Percentiles rank a stretch among this genome's conserved stretches.
phyloP scores from a whole-genome alignment of 2,888 invertebrate species.

The Caenorhabditis sp. region DNA sequence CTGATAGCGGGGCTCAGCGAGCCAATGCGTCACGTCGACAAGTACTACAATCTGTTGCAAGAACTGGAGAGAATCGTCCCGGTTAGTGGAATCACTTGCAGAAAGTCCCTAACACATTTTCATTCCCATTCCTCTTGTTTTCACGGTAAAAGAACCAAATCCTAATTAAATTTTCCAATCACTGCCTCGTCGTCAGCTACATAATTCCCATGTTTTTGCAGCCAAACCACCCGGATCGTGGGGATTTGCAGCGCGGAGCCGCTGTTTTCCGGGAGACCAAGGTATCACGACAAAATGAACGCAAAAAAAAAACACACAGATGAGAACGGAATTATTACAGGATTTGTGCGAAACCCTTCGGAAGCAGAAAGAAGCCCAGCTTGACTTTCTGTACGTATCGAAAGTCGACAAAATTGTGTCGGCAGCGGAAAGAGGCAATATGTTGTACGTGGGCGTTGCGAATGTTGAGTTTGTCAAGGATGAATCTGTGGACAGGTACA shows the following conservation, averaged over 20 bases:
- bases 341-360: conserved; percentile 89
- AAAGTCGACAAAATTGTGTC: conserved; percentile 93
- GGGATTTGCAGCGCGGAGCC: conserved; percentile 95
- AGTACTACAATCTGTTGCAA: conserved; percentile 89
- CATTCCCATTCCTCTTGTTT: neutral
- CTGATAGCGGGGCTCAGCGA: conserved; percentile 93
- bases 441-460: conserved; percentile 82
- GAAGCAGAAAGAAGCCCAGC: conserved; percentile 93
- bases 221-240: conserved; percentile 94
- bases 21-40: conserved; percentile 94
- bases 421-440: conserved; percentile 83
- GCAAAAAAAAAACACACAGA: neutral
- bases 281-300: conserved; percentile 81
- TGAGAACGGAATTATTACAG: conserved; percentile 82
- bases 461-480: conserved; percentile 84
- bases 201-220: conserved; percentile 60
- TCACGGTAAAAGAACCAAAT: too few species aligned
- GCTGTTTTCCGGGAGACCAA: conserved; percentile 95
- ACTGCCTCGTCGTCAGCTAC: too few species aligned
- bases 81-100: conserved; percentile 73
- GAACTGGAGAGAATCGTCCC: conserved; percentile 95
- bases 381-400: conserved; percentile 91
- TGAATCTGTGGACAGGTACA: conserved; percentile 80
- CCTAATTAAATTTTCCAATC: too few species aligned
- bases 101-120: neutral